phyloP scores from a whole-genome alignment of 1,140 invertebrate species.

The Drosophila aff. region DNA sequence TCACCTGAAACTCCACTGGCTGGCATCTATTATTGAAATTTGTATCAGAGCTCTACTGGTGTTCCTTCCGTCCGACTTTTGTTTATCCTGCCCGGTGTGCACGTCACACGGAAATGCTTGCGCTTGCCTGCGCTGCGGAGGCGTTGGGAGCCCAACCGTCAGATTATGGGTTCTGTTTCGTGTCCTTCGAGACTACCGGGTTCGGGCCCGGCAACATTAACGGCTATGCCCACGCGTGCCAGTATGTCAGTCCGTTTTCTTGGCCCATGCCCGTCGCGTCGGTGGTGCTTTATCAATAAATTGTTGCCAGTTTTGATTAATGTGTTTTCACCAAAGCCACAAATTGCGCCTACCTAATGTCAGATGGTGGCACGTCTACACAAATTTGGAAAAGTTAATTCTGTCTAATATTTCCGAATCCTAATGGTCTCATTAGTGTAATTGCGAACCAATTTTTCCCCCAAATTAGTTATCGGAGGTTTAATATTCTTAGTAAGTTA shows the following conservation, averaged over 20 bases:
- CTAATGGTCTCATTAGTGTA: constrained; percentile 38
- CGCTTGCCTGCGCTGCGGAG: constrained; percentile 10
- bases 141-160: constrained; percentile 35
- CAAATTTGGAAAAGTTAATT: constrained; percentile 33
- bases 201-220: constrained; percentile 47
- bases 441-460: constrained; percentile 17
- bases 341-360: constrained; percentile 20
- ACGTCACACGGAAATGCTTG: constrained; percentile 64
- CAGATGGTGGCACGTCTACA: not conserved
- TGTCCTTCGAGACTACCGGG: constrained; percentile 52
- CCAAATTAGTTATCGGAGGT: not conserved
- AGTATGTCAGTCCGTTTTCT: constrained; percentile 26
- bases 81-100: constrained; percentile 39
- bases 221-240: constrained; percentile 46
- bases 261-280: constrained; percentile 4
- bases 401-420: constrained; percentile 39
- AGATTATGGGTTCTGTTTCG: constrained; percentile 62
- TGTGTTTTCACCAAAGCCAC: constrained; percentile 36
- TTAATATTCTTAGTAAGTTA: not conserved
- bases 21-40: constrained; percentile 69
- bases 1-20: constrained; percentile 21
- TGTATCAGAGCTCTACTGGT: constrained; percentile 60
- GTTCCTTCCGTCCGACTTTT: constrained; percentile 29
- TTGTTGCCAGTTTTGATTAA: constrained; percentile 66
- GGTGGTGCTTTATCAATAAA: constrained; percentile 63